Evolutionary conservation across 2,113 vertebrate genomes (phyloP).

Genomic region (Piprites chloris): DNA sequence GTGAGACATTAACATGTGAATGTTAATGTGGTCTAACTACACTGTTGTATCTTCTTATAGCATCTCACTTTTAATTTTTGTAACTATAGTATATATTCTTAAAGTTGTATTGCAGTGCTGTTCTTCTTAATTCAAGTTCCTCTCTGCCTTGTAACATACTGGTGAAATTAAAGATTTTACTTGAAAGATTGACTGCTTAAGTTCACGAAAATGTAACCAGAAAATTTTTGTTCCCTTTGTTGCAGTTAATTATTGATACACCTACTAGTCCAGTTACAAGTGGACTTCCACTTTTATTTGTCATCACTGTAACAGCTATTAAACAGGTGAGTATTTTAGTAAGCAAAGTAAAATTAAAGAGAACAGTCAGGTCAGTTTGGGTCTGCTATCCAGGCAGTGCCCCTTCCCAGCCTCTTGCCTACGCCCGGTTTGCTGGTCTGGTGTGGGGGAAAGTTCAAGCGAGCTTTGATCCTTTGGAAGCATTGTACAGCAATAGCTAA

Average conservation of each 20-base stretch:
- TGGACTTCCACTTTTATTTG: slow-evolving; percentile 94
- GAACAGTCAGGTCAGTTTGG: background rate
- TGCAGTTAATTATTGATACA: slow-evolving; percentile 95
- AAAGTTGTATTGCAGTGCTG: background rate
- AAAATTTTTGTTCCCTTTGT: background rate
- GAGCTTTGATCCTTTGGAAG: background rate
- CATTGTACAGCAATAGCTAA: background rate
- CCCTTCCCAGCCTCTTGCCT: background rate
- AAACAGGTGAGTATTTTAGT: slow-evolving; percentile 84
- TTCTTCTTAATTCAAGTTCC: background rate
- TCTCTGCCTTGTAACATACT: background rate
- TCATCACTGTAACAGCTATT: slow-evolving; percentile 96
- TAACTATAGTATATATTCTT: background rate
- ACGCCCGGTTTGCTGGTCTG: background rate
- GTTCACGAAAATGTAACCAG: background rate
- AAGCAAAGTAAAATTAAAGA: background rate
- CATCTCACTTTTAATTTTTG: background rate
- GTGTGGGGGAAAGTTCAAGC: background rate
- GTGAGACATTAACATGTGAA: background rate
- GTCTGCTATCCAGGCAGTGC: background rate
- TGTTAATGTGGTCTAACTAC: background rate
- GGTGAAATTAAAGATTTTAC: background rate
- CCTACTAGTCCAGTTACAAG: slow-evolving; percentile 97
- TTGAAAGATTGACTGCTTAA: background rate
- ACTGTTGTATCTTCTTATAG: background rate